Conservation (phyloP, 2,888 invertebrate species). For the Smittia sp. region DNA sequence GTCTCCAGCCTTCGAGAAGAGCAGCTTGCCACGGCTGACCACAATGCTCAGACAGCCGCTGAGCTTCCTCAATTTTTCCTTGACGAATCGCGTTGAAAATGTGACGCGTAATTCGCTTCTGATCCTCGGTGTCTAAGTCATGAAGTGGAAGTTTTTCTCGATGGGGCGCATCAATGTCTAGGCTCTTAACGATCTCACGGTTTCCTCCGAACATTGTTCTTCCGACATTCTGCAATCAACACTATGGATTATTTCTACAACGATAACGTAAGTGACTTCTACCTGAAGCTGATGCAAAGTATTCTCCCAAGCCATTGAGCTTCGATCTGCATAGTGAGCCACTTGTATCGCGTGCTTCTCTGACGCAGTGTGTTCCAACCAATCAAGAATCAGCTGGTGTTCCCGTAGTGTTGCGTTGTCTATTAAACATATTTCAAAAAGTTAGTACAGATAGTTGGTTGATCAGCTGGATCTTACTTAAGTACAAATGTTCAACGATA, state of each 20-base stretch:
- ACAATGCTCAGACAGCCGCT: conserved; percentile 76
- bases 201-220: conserved; percentile 60
- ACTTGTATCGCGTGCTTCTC: conserved; percentile 57
- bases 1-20: conserved; percentile 84
- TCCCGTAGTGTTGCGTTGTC: conserved; percentile 62
- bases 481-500: conserved; percentile 52
- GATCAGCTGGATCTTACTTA: conserved; percentile 53
- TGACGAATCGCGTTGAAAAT: conserved; percentile 76
- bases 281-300: conserved; percentile 74
- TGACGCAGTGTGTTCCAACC: conserved; percentile 81
- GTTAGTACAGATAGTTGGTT: background rate
- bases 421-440: conserved; percentile 45
- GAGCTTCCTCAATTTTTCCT: conserved; percentile 81
- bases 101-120: conserved; percentile 58
- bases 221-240: conserved; percentile 51
- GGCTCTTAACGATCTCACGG: conserved; percentile 61
- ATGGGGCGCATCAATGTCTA: conserved; percentile 88
- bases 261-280: conserved; percentile 44
- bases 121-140: conserved; percentile 84
- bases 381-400: conserved; percentile 84
- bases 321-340: conserved; percentile 73
- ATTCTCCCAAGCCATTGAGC: conserved; percentile 85
- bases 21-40: conserved; percentile 93
- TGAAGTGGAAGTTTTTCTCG: conserved; percentile 76
- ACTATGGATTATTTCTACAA: background rate